A percentile compares a stretch with the other conserved stretches of the same genome.
phyloP scores from a whole-genome alignment of 2,888 invertebrate genomes.

The Aquatica leii region DNA sequence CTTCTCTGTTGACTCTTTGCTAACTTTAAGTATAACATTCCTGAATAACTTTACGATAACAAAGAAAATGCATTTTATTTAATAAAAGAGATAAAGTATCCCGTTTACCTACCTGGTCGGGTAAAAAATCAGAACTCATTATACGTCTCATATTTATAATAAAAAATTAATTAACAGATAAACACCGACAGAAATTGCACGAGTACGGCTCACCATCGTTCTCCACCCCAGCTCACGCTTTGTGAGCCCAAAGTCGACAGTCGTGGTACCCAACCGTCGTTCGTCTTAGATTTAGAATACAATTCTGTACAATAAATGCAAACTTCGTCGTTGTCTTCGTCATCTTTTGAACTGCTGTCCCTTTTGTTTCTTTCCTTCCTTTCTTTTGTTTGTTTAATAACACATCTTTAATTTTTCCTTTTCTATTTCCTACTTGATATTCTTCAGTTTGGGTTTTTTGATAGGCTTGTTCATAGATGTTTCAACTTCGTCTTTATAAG shows the following conservation, averaged over 20 bases:
- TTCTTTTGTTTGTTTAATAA: neutral
- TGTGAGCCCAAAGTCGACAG: slow-evolving; percentile 35
- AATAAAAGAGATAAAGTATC: too few species aligned
- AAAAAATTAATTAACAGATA: neutral
- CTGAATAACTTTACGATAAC: too few species aligned
- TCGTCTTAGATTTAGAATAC: slow-evolving; percentile 31
- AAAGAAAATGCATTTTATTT: too few species aligned
- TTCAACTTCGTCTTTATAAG: neutral
- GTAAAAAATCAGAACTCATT: neutral
- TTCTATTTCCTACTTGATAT: too few species aligned
- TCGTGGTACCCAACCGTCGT: slow-evolving; percentile 31
- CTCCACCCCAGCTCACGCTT: slow-evolving; percentile 30
- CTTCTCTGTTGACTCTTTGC: neutral
- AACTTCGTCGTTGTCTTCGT: neutral
- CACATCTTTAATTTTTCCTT: too few species aligned
- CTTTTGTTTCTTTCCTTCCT: slow-evolving; percentile 3
- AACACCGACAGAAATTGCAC: too few species aligned
- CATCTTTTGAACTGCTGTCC: neutral
- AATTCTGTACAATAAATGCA: slow-evolving; percentile 27
- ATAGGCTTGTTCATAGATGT: neutral
- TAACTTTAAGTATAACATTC: neutral
- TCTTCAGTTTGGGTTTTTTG: neutral
- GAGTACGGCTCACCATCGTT: neutral
- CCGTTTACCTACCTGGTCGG: too few species aligned
- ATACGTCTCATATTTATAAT: too few species aligned